Evolutionary conservation across 2,113 vertebrate genomes (phyloP).

Genomic region (Petromus typicus): DNA sequence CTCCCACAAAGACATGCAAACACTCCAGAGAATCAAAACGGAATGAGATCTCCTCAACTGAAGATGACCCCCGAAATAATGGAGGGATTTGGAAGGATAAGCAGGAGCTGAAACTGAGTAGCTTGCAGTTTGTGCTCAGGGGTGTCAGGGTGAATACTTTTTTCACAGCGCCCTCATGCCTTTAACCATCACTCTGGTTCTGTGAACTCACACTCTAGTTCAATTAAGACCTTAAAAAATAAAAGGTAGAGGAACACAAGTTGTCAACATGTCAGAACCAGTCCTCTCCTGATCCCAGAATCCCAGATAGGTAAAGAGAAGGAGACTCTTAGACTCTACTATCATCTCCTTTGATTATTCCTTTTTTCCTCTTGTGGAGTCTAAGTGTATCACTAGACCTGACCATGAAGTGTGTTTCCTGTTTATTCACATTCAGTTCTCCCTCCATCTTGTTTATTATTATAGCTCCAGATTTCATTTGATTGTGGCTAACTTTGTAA

Average conservation of each 20-base stretch:
- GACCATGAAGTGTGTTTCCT: not conserved
- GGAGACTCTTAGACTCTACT: not conserved
- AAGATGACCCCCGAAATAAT: not conserved
- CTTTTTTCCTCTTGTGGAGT: not conserved
- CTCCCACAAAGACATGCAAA: not conserved
- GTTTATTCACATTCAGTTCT: not conserved
- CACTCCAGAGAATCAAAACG: not conserved
- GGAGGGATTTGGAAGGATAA: not conserved
- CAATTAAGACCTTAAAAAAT: not conserved
- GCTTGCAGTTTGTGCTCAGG: rapidly evolving
- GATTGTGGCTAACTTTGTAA: not conserved
- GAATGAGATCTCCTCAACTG: not conserved
- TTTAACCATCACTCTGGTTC: not conserved
- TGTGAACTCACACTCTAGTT: not conserved
- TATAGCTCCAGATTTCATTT: not conserved
- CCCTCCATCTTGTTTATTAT: not conserved
- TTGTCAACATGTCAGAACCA: not conserved
- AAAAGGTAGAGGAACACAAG: not conserved
- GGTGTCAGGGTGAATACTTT: not conserved
- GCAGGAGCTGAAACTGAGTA: not conserved
- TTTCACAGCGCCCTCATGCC: not conserved
- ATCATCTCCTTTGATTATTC: not conserved
- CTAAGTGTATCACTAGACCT: not conserved
- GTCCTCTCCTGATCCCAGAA: not conserved
- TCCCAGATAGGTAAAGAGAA: not conserved